Evolutionary conservation across 1,140 invertebrate species (phyloP).

Genomic region (Tetramorium parvispinum): DNA sequence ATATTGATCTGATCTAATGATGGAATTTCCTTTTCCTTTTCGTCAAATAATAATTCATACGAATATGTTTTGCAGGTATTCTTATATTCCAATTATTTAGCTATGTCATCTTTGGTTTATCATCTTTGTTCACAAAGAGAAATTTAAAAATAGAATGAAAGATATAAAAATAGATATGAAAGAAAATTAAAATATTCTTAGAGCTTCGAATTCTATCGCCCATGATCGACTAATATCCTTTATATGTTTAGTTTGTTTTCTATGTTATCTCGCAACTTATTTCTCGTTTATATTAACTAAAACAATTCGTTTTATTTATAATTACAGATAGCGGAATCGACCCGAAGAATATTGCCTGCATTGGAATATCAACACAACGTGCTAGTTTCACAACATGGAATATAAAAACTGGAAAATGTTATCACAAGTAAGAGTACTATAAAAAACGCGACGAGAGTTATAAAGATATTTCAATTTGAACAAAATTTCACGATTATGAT

Average conservation of each 20-base stretch:
- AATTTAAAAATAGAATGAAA: constrained; percentile 16
- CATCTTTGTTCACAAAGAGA: neutral
- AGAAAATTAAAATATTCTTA: neutral
- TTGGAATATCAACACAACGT: constrained; percentile 96
- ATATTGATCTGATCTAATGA: neutral
- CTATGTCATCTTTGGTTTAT: neutral
- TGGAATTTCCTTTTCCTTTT: neutral
- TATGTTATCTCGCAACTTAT: neutral
- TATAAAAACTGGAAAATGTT: constrained; percentile 91
- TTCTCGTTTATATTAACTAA: neutral
- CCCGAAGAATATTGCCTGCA: constrained; percentile 88
- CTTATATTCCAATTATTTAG: neutral
- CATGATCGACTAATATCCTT: neutral
- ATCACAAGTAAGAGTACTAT: constrained; percentile 88
- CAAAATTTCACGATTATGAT: neutral
- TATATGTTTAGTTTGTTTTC: neutral
- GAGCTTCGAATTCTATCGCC: neutral
- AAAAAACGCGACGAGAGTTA: neutral
- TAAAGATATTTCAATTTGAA: too few relatives aligned
- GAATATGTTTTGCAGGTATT: neutral
- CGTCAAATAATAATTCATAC: neutral
- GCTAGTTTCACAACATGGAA: constrained; percentile 96
- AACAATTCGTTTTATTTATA: constrained; percentile 16
- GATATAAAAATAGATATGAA: constrained; percentile 12
- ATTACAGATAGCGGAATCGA: constrained; percentile 87